phyloP scores from a whole-genome alignment of 2,888 invertebrate genomes.

The Fragum whitleyi region DNA sequence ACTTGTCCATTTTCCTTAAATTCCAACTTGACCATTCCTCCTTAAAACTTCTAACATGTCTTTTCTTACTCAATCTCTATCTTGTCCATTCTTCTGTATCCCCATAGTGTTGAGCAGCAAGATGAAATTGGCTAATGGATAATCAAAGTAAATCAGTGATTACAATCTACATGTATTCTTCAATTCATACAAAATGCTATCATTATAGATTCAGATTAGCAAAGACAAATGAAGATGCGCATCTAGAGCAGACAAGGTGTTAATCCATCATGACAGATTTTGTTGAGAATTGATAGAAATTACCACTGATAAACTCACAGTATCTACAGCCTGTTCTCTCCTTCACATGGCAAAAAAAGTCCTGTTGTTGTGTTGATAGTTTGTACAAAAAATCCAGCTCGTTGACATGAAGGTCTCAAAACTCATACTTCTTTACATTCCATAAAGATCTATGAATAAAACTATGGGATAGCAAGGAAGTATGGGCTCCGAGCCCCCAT shows the following conservation, averaged over 20 bases:
- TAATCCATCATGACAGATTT: not conserved
- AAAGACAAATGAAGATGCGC: not conserved
- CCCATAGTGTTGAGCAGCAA: not conserved
- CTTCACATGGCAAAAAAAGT: not conserved
- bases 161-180: not conserved
- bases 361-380: slow-evolving; percentile 8
- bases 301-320: slow-evolving; percentile 6
- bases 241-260: not conserved
- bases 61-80: not conserved
- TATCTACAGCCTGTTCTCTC: not conserved
- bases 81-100: not conserved
- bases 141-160: not conserved
- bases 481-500: slow-evolving; percentile 88
- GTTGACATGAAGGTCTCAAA: slow-evolving; percentile 35
- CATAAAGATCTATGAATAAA: slow-evolving; percentile 89
- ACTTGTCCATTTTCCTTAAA: no score
- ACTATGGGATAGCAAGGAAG: slow-evolving; percentile 97
- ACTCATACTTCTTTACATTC: slow-evolving; percentile 97
- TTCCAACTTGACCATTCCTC: no score
- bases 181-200: not conserved
- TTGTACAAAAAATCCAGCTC: not conserved
- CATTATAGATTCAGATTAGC: not conserved
- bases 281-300: not conserved
- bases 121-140: not conserved
- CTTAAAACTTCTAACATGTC: not conserved